These are phyloP conservation scores for Aleiodes sp. DNA, from an alignment of 1,140 invertebrate genomes.

Conservation along the genomic window DNA sequence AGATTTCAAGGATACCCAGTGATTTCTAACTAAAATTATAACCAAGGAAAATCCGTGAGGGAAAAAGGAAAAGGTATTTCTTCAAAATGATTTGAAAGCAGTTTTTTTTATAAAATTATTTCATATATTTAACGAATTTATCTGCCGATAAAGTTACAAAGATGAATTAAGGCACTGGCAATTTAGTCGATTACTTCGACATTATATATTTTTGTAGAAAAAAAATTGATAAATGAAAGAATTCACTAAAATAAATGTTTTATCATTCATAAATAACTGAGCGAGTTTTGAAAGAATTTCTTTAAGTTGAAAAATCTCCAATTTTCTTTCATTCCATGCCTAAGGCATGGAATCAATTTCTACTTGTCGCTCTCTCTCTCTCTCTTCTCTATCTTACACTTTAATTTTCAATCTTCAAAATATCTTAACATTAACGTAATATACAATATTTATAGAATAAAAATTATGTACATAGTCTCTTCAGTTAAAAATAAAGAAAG, in stretches of 20 bases:
- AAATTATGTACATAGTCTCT: constrained; percentile 32
- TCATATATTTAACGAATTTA: constrained; percentile 58
- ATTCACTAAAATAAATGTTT: constrained; percentile 22
- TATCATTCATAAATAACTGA: constrained; percentile 23
- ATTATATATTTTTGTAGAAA: constrained; percentile 17
- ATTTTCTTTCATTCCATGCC: constrained; percentile 9
- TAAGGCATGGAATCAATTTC: constrained; percentile 23
- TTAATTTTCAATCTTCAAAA: constrained; percentile 30
- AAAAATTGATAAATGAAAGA: constrained; percentile 25
- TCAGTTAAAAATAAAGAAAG: not conserved
- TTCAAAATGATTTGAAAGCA: not conserved
- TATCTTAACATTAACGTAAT: constrained; percentile 36
- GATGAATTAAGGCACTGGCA: constrained; percentile 44
- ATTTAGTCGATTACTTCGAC: constrained; percentile 17
- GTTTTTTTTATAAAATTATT: constrained; percentile 45
- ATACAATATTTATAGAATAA: constrained; percentile 33
- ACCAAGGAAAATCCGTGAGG: not conserved
- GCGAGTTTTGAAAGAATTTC: constrained; percentile 4
- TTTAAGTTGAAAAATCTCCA: not conserved
- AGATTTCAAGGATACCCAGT: not conserved
- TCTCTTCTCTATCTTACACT: constrained; percentile 10
- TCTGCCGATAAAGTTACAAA: constrained; percentile 39
- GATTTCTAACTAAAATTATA: not conserved
- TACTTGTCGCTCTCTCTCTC: not conserved
- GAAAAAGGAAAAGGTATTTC: not conserved